phyloP scores from a whole-genome alignment of 1,140 invertebrate genomes.

The Neelides sp. region DNA sequence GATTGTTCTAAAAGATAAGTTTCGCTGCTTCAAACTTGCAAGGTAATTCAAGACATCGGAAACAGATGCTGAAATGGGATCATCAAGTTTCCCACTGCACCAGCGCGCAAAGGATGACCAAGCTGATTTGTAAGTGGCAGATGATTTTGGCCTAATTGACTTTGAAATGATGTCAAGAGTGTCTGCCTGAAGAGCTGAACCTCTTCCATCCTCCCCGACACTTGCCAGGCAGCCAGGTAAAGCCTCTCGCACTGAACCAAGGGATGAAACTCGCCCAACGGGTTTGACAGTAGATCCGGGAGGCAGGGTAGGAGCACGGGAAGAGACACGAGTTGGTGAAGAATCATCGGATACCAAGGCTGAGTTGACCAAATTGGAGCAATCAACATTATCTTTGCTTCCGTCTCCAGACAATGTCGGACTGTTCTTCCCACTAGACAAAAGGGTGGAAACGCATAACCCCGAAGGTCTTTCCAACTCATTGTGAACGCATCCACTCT shows the following conservation, averaged over 20 bases:
- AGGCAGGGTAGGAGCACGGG: not conserved
- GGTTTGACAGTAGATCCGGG: conserved; percentile 1
- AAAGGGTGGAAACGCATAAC: conserved; percentile 19
- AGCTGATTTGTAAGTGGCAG: conserved; percentile 4
- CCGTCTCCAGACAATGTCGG: not conserved
- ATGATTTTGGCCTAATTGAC: not conserved
- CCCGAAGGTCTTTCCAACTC: not conserved
- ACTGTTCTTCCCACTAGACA: conserved; percentile 11
- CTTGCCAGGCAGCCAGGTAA: conserved; percentile 10
- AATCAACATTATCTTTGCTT: conserved; percentile 9
- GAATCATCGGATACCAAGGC: conserved; percentile 9
- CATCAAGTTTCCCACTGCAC: not conserved
- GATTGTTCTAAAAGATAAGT: not conserved
- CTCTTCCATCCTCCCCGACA: not conserved
- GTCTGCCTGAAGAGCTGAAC: not conserved
- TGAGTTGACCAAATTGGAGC: conserved; percentile 15
- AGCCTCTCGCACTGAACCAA: not conserved
- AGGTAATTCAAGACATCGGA: conserved; percentile 4
- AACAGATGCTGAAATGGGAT: conserved; percentile 6
- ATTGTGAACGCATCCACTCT: conserved; percentile 1
- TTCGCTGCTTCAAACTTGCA: not conserved
- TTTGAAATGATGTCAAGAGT: not conserved
- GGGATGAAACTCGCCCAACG: not conserved
- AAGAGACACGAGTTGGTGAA: not conserved
- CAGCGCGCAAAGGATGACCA: conserved; percentile 6